These are phyloP conservation scores for Orchestia grillus DNA, from an alignment of 1,140 invertebrate species.

Conservation along the genomic window DNA sequence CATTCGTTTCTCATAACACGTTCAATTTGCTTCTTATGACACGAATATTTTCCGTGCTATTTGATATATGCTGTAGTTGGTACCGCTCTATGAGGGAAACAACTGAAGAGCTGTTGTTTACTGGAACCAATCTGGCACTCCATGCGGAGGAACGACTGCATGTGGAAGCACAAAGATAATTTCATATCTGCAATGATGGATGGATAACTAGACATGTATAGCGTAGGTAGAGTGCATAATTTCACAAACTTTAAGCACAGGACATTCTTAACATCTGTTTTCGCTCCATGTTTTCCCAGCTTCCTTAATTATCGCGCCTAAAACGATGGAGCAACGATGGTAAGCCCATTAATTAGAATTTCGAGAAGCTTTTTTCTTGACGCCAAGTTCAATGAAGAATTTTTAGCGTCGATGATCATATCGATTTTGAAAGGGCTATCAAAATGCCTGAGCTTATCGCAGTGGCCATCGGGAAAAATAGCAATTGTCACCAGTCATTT, in stretches of 20 bases:
- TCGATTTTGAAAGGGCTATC: neutral
- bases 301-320: neutral
- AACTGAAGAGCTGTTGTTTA: no score
- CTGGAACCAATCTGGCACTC: no score
- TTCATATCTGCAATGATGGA: neutral
- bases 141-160: neutral
- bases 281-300: neutral
- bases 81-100: no score
- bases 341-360: neutral
- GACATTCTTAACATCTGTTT: neutral
- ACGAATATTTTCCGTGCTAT: no score
- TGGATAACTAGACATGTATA: neutral
- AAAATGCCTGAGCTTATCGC: neutral
- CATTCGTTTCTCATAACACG: no score
- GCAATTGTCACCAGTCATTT: neutral
- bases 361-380: neutral
- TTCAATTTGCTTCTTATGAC: no score
- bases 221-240: neutral
- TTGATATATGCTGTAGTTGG: no score
- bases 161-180: neutral
- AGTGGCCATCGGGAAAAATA: slow-evolving; percentile 11
- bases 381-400: neutral
- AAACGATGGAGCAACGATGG: neutral
- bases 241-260: neutral
- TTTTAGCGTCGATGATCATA: neutral